A percentile compares a stretch with the other conserved stretches of the same genome.
Evolutionary conservation across 1,140 invertebrate species (phyloP).

Genomic region (Copidosoma floridanum): DNA sequence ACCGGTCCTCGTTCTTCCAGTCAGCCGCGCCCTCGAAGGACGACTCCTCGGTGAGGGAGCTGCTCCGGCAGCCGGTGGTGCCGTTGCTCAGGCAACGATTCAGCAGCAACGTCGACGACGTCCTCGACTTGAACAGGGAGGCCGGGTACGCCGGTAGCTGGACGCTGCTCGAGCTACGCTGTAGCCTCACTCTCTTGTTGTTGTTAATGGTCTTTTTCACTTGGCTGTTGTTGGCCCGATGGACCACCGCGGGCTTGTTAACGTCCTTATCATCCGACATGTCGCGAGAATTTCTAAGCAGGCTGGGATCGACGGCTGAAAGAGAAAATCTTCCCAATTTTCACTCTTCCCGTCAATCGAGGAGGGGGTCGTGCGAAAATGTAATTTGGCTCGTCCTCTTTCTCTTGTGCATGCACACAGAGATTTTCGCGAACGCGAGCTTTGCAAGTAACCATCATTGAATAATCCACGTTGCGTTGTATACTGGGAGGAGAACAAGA

Average conservation of each 20-base stretch:
- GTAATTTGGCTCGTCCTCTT: no score
- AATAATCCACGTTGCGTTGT: no score
- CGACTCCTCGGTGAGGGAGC: constrained; percentile 14
- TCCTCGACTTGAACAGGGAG: constrained; percentile 32
- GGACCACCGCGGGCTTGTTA: not conserved
- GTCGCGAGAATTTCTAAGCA: not conserved
- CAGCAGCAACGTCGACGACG: constrained; percentile 39
- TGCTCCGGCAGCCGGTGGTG: not conserved
- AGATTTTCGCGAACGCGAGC: no score
- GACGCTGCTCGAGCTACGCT: constrained; percentile 40
- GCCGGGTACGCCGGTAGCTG: constrained; percentile 32
- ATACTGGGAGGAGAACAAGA: no score
- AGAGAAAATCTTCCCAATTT: constrained; percentile 4
- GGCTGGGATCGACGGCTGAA: not conserved
- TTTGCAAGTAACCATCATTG: no score
- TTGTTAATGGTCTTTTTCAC: not conserved
- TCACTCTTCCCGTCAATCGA: no score
- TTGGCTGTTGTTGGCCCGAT: not conserved
- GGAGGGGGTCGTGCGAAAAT: no score
- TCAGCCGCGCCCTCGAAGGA: constrained; percentile 7
- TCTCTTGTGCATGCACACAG: no score
- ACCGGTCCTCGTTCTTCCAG: constrained; percentile 41
- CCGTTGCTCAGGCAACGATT: constrained; percentile 39
- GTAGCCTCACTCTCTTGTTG: constrained; percentile 39
- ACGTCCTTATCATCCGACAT: not conserved